Conservation (phyloP, 2,888 invertebrate species). For the Hydropsyche betteni region DNA sequence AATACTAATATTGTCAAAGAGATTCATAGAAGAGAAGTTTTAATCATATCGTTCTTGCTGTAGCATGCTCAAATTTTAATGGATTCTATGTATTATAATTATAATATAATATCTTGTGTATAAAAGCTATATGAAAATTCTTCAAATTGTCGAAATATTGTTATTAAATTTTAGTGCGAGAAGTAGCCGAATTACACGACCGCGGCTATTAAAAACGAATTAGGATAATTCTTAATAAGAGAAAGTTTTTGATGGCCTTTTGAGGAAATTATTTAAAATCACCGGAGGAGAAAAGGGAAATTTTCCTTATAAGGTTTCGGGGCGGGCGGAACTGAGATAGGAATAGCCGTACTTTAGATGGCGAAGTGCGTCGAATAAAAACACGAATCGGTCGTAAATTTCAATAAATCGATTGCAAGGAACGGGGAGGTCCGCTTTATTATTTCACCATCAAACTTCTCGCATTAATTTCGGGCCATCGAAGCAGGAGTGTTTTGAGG, state of each 20-base stretch:
- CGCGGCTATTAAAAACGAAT: constrained; percentile 38
- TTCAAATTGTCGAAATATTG: too few species aligned
- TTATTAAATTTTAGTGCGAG: constrained; percentile 2
- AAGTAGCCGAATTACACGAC: constrained; percentile 11
- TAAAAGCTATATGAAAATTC: too few species aligned
- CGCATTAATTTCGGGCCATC: constrained; percentile 17
- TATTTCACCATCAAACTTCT: constrained; percentile 32
- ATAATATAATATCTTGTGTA: too few species aligned
- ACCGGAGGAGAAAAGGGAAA: constrained; percentile 18
- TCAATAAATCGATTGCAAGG: constrained; percentile 37
- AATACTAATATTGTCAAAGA: too few species aligned
- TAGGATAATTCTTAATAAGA: constrained; percentile 37
- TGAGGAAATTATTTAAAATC: constrained; percentile 31
- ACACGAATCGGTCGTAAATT: constrained; percentile 39
- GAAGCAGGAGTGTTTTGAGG: constrained; percentile 20
- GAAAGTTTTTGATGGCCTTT: constrained; percentile 39
- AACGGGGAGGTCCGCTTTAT: constrained; percentile 11
- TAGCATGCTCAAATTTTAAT: too few species aligned
- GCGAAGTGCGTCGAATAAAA: constrained; percentile 19
- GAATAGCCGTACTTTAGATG: neutral
- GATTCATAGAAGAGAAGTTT: too few species aligned
- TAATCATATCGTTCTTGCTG: too few species aligned
- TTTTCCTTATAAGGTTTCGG: neutral
- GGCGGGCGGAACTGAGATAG: constrained; percentile 6
- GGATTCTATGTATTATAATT: too few species aligned